These are phyloP conservation scores for Euwallacea similis DNA, from an alignment of 1,140 invertebrate genomes.

Conservation along the genomic window DNA sequence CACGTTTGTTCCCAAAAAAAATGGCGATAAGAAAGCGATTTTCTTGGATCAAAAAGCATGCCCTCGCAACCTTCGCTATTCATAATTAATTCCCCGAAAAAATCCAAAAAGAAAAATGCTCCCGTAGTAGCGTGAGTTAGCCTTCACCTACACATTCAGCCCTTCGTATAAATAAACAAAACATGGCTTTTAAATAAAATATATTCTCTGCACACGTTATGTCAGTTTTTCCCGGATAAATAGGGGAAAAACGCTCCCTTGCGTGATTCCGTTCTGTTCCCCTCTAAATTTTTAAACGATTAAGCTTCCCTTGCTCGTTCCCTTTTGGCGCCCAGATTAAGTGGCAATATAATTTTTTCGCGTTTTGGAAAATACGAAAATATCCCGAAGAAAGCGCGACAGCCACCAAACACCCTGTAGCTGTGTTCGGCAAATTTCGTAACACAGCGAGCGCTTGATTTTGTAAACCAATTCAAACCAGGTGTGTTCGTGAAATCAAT, in stretches of 20 bases:
- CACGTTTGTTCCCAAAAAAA: no score
- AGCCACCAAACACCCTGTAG: no score
- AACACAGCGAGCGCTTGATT: no score
- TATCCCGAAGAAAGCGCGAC: neutral
- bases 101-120: neutral
- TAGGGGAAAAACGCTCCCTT: slow-evolving; percentile 21
- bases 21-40: no score
- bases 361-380: neutral
- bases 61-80: no score
- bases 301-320: slow-evolving; percentile 2
- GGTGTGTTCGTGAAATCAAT: no score
- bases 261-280: slow-evolving; percentile 10
- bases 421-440: no score
- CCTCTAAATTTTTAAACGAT: slow-evolving; percentile 22
- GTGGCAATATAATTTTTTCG: neutral
- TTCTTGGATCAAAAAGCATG: no score
- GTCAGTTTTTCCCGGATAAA: slow-evolving; percentile 16
- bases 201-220: slow-evolving; percentile 10
- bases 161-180: slow-evolving; percentile 19
- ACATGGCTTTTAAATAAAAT: slow-evolving; percentile 16
- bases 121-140: neutral
- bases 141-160: neutral
- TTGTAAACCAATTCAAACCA: no score
- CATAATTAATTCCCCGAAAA: neutral
- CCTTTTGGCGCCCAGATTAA: slow-evolving; percentile 10